phyloP scores from a whole-genome alignment of 2,797 vertebrate genomes.

The Pachyuromys duprasi region DNA sequence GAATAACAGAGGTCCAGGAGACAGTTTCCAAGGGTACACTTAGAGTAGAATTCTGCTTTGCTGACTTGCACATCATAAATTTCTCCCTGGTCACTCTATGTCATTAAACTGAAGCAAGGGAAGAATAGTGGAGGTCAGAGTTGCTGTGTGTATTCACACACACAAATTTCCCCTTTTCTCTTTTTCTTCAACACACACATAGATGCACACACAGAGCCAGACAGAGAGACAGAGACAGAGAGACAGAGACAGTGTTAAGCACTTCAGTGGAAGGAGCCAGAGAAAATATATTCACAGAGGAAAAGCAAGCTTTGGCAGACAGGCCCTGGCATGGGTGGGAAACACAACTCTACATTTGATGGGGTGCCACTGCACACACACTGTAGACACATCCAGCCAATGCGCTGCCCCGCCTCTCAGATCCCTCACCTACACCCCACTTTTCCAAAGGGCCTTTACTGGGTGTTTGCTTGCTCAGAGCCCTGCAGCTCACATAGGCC shows the following conservation, averaged over 20 bases:
- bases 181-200: not conserved
- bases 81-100: not conserved
- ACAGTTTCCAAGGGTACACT: slow-evolving; percentile 6
- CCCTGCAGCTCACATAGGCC: not conserved
- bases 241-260: not conserved
- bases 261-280: slow-evolving; percentile 24
- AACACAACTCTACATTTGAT: slow-evolving; percentile 30
- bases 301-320: not conserved
- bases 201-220: not conserved
- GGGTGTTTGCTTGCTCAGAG: not conserved
- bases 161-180: too few relatives aligned
- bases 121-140: not conserved
- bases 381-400: not conserved
- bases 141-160: accelerated
- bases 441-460: not conserved
- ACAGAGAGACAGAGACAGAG: not conserved
- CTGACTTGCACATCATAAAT: not conserved
- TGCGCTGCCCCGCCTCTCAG: not conserved
- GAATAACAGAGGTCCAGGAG: not conserved
- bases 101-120: not conserved
- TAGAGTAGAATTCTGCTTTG: slow-evolving; percentile 5
- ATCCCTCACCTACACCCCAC: not conserved
- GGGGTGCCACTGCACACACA: not conserved
- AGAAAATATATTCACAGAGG: slow-evolving; percentile 22
- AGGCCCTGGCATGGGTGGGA: not conserved